Percentiles rank a stretch among this genome's conserved stretches.
Evolutionary conservation across 2,797 vertebrate species (phyloP).

Genomic region (Apodemus agrarius): DNA sequence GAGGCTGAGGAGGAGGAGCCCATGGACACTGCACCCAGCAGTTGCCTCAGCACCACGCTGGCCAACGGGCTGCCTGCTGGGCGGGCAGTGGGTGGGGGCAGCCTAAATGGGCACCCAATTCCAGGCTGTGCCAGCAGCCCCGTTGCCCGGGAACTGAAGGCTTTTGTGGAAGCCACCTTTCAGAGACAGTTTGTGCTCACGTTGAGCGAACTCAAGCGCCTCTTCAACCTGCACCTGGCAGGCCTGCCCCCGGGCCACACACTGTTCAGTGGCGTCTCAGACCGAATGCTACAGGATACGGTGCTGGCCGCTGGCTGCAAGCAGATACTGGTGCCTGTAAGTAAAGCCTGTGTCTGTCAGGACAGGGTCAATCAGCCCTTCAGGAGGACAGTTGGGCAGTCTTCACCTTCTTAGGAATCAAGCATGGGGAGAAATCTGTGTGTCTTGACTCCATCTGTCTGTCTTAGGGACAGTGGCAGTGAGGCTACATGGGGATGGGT

Average conservation of each 20-base stretch:
- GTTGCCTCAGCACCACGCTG: conserved; percentile 88
- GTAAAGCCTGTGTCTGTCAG: conserved; percentile 80
- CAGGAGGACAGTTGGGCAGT: not conserved
- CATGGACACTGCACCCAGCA: conserved; percentile 90
- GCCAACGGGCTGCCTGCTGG: conserved; percentile 90
- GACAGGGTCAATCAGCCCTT: not conserved
- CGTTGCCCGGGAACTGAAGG: conserved; percentile 91
- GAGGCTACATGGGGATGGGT: not conserved
- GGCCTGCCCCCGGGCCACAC: conserved; percentile 93
- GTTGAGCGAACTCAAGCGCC: conserved; percentile 97
- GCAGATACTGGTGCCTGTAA: conserved; percentile 99
- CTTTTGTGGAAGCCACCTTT: conserved; percentile 94
- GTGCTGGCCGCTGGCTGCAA: conserved; percentile 95
- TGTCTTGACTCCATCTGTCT: not conserved
- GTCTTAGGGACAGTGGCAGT: not conserved
- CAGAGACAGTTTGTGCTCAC: conserved; percentile 96
- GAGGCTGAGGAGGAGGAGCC: conserved; percentile 87
- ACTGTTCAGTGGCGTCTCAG: conserved; percentile 94
- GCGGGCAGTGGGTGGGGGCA: conserved; percentile 82
- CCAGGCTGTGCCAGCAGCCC: conserved; percentile 79
- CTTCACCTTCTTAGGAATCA: not conserved
- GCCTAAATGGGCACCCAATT: conserved; percentile 88
- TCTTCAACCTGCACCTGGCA: conserved; percentile 97
- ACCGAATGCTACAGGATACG: conserved; percentile 96
- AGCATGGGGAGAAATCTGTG: not conserved